Base-by-base conservation (phyloP, 2,888 invertebrate genomes). In the Melolontha melolontha region DNA sequence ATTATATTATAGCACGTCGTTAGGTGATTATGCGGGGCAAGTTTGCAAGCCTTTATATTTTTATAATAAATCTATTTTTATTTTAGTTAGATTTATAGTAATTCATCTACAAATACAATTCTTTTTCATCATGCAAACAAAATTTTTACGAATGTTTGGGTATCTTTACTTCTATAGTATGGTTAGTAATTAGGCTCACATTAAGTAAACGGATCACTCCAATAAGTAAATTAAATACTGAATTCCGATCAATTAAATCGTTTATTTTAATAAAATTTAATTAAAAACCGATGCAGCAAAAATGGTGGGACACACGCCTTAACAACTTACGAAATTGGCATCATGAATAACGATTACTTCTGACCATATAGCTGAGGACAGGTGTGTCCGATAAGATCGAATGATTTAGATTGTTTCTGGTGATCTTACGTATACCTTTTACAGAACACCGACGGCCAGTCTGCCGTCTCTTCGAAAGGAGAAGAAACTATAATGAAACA, bases 371-470 rank as follows among this genome's bases (percentile, higher is more conserved):
- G 14, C 47, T 16, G 47, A 47, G 7, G 47, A 62, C 59, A 62
- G 59, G 59, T 62, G 59, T 34, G 47, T 7, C 47, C 22, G 59
- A 62, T 62, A 62, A 62, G 59, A 62, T 49, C 59, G 47, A 47
- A 47, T 47, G 49, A 47, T 62, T 62, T 62, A 62, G 47, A 62
- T 47, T 62, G 47, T 62, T 62, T 62, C 47, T 47, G 59, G 59
- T 47, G 59, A 34, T 59, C 44, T 47, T 59, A 22, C 8, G 8
- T 39, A 14, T 11, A 40, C 54, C 14, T 55, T 55, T 55, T 55
- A 55, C 7, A 57, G 57, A 27, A 40, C 44, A 44, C 34, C 47
- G 12, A 16, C 16, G 49, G 29, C 11, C 7, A 47, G 17, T 44
- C 17, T 55, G n/a, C 17, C 16, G 49, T 49, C 10, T 40, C 41